Evolutionary conservation across 1,140 invertebrate genomes (phyloP).

Genomic region (Musca vetustissima): DNA sequence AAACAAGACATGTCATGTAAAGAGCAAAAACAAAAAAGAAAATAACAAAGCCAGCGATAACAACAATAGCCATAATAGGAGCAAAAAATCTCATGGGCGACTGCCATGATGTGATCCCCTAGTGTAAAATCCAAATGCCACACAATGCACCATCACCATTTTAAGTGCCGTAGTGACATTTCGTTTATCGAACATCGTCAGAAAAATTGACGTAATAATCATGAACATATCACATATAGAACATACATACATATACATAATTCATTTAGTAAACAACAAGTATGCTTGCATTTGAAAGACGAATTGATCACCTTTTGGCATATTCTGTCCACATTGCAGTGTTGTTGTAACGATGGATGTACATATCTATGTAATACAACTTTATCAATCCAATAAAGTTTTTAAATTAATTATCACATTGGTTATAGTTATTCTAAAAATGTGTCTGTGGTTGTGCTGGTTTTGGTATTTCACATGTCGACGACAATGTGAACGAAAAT

Average conservation of each 20-base stretch:
- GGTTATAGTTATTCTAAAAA: no score
- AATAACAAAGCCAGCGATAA: background rate
- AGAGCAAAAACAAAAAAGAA: background rate
- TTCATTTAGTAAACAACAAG: background rate
- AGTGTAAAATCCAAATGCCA: constrained; percentile 15
- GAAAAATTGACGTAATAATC: background rate
- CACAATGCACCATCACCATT: constrained; percentile 2
- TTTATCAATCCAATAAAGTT: no score
- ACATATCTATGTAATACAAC: no score
- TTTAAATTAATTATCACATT: no score
- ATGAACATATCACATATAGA: background rate
- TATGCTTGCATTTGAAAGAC: no score
- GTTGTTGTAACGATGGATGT: no score
- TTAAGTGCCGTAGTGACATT: background rate
- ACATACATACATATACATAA: background rate
- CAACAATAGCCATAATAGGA: background rate
- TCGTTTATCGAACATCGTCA: background rate
- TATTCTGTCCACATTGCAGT: no score
- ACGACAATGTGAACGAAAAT: constrained; percentile 7
- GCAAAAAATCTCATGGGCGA: background rate
- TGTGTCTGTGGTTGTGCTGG: no score
- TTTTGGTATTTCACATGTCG: background rate
- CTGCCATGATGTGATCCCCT: constrained; percentile 8
- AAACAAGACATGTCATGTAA: background rate
- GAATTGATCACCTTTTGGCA: no score